Evolutionary conservation across 92 coral and sea anemone species (phyloP), one percentile per base, ranked within the genome.

Genomic region (Porites cylindrica): DNA sequence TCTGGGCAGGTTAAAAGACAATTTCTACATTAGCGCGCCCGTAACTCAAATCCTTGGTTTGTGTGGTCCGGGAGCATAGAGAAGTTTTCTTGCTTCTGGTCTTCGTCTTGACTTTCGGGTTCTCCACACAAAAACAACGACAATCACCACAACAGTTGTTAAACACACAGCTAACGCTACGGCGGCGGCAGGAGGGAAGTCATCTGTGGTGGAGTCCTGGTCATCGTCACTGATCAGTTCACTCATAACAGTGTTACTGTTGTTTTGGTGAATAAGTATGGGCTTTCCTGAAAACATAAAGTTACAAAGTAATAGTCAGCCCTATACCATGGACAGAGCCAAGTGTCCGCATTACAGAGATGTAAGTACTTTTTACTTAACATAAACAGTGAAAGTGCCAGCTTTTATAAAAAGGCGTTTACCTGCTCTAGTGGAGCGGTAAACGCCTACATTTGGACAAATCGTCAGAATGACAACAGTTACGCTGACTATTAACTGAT

Each of bases 181-280:
- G 13, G 98, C 94, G 47, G 96, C 98, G 56, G 76, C 84, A 13
- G 98, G 87, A 0, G 94, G 98, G 75, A 93, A 92, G 53, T 59
- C 92, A 4, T 52, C 51, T 53, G 79, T 6, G 0, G 88, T n/a
- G 1, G 67, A 82, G 12, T 66, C 90, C 8, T 82, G 79, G 7
- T 73, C 86, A 72, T 75, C 86, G 10, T 80, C 83, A 12, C 52
- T 76, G 43, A 67, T 21, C 50, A 62, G 29, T 10, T 2, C 29
- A 59, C 91, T 79, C 18, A 58, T 68, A 14, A 92, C 91, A 4
- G 85, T 76, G 6, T 85, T 75, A 81, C 94, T 94, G 89, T 93
- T 18, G 20, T 74, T n/a, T 86, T 86, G 26, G 96, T 94, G 51
- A 89, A 62, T 66, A 94, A 24, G 80, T 84, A 88, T 74, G 87